Evolutionary conservation across 2,888 invertebrate genomes (phyloP).

Genomic region (Platypus cylindrus): DNA sequence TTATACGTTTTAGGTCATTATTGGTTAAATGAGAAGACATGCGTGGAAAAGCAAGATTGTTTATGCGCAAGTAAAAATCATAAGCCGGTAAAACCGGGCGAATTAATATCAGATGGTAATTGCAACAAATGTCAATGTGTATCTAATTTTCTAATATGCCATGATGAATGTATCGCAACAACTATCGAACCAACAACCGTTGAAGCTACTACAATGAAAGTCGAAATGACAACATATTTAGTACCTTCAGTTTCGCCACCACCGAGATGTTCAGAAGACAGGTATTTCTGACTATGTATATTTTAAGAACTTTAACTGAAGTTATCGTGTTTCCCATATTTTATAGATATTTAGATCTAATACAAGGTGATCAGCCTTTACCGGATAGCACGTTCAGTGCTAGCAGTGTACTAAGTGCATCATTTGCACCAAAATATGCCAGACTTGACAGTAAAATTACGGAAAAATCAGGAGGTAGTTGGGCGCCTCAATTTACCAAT

Average conservation of each 20-base stretch:
- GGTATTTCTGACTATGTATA: slow-evolving; percentile 4
- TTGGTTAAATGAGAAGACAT: slow-evolving; percentile 62
- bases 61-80: slow-evolving; percentile 57
- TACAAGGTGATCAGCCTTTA: slow-evolving; percentile 33
- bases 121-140: slow-evolving; percentile 71
- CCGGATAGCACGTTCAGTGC: slow-evolving; percentile 45
- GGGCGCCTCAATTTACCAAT: slow-evolving; percentile 52
- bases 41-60: slow-evolving; percentile 62
- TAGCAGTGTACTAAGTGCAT: slow-evolving; percentile 40
- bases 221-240: slow-evolving; percentile 6
- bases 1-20: slow-evolving; percentile 34
- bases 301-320: background rate
- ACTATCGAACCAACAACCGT: slow-evolving; percentile 23
- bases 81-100: slow-evolving; percentile 57
- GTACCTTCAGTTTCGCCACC: slow-evolving; percentile 13
- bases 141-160: slow-evolving; percentile 61
- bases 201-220: background rate
- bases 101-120: slow-evolving; percentile 43
- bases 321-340: background rate
- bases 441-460: slow-evolving; percentile 30
- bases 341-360: slow-evolving; percentile 12
- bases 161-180: slow-evolving; percentile 26
- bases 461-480: slow-evolving; percentile 41
- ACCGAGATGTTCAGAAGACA: slow-evolving; percentile 11
- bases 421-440: slow-evolving; percentile 42